phyloP scores from a whole-genome alignment of 2,113 vertebrate species.

The Abramis brama region DNA sequence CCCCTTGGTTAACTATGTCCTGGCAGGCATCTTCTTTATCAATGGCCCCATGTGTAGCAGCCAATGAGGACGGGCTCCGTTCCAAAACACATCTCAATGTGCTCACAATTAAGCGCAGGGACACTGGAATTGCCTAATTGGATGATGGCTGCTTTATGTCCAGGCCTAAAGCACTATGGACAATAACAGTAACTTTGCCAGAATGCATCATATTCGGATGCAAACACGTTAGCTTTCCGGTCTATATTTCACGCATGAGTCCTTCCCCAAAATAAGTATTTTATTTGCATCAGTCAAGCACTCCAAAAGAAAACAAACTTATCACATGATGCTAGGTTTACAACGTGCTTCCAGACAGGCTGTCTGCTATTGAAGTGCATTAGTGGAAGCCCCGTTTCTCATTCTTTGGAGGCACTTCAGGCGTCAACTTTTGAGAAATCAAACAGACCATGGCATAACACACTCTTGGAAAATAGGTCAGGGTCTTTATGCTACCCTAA shows the following conservation, averaged over 20 bases:
- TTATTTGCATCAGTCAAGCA: neutral
- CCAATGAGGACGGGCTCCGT: slow-evolving; percentile 69
- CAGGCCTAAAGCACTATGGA: slow-evolving; percentile 54
- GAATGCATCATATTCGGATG: neutral
- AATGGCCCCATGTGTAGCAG: slow-evolving; percentile 71
- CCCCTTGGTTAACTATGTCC: slow-evolving; percentile 68
- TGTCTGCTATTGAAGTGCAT: neutral
- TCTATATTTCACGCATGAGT: neutral
- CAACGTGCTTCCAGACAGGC: neutral
- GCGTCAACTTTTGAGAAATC: neutral
- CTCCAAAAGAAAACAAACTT: neutral
- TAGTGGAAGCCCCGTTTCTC: slow-evolving; percentile 9
- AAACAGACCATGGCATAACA: slow-evolving; percentile 23
- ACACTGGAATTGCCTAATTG: slow-evolving; percentile 77
- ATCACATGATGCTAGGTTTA: neutral
- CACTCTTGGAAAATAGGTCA: slow-evolving; percentile 70
- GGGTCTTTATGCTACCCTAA: slow-evolving; percentile 57
- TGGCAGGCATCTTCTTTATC: slow-evolving; percentile 70
- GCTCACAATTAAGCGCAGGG: slow-evolving; percentile 73
- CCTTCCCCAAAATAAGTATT: neutral
- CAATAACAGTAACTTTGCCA: slow-evolving; percentile 2
- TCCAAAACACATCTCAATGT: slow-evolving; percentile 66
- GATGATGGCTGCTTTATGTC: slow-evolving; percentile 73
- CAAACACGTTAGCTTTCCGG: neutral
- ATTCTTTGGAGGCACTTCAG: neutral